Percentiles rank a stretch among this genome's conserved stretches.
Evolutionary conservation across 2,888 invertebrate species (phyloP).

Genomic region (Artemia sinica): DNA sequence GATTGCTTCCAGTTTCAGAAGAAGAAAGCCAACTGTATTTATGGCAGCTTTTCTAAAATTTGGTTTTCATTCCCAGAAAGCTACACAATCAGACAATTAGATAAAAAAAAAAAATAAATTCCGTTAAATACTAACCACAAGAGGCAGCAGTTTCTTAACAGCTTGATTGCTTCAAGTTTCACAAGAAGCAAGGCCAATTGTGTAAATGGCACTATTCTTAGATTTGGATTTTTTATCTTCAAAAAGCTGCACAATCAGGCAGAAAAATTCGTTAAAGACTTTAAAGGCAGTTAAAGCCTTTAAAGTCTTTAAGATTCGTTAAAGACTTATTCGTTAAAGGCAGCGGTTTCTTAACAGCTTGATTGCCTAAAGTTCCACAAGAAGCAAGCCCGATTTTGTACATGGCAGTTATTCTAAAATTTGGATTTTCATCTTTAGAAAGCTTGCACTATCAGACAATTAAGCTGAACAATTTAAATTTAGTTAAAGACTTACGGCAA

Average conservation of each 20-base stretch:
- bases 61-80: no score
- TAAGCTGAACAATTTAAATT: slow-evolving; percentile 28
- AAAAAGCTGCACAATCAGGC: slow-evolving; percentile 67
- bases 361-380: slow-evolving; percentile 87
- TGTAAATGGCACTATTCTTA: slow-evolving; percentile 91
- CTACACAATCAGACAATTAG: no score
- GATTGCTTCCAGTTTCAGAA: slow-evolving; percentile 80
- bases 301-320: no score
- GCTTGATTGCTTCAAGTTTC: slow-evolving; percentile 95
- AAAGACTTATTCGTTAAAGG: slow-evolving; percentile 73
- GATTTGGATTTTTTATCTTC: slow-evolving; percentile 88
- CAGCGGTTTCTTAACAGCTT: slow-evolving; percentile 78
- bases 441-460: slow-evolving; percentile 61
- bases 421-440: slow-evolving; percentile 64
- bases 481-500: slow-evolving; percentile 50
- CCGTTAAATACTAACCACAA: slow-evolving; percentile 52
- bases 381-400: no score
- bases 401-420: no score
- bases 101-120: no score
- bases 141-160: slow-evolving; percentile 78
- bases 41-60: no score
- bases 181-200: slow-evolving; percentile 92
- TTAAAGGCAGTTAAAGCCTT: slow-evolving; percentile 90
- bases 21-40: no score
- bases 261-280: slow-evolving; percentile 30